Conservation (phyloP, 2,113 vertebrate species). For the Zosterops hypoxanthus region DNA sequence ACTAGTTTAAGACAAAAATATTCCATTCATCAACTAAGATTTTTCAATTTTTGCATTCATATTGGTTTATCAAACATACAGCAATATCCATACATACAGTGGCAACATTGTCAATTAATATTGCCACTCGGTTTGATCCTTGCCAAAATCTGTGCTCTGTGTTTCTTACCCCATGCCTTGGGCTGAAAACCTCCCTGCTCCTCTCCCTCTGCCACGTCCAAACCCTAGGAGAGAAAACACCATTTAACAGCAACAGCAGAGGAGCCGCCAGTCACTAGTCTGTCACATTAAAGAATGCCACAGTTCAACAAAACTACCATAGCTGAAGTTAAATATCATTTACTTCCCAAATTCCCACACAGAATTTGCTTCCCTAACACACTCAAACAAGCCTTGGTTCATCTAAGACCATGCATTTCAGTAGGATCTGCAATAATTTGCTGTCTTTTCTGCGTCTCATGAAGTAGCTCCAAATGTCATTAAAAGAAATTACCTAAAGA, state of each 20-base stretch:
- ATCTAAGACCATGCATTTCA: fast-evolving
- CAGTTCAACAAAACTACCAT: background rate
- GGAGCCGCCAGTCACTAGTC: background rate
- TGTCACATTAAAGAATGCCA: background rate
- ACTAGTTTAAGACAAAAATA: background rate
- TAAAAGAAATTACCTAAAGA: background rate
- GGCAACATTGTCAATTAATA: background rate
- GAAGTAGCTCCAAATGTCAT: background rate
- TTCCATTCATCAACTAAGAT: background rate
- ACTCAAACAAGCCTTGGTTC: background rate
- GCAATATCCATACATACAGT: background rate
- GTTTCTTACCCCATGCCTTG: slow-evolving; percentile 94
- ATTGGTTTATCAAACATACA: background rate
- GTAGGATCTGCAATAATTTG: background rate
- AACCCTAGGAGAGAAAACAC: slow-evolving; percentile 78
- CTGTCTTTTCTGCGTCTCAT: background rate
- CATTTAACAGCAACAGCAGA: slow-evolving; percentile 57
- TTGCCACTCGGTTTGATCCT: background rate
- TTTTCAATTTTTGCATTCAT: background rate
- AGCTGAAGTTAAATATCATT: background rate
- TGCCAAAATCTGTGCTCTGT: slow-evolving; percentile 3
- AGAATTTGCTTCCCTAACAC: background rate
- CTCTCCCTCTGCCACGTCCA: slow-evolving; percentile 89
- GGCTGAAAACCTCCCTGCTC: slow-evolving; percentile 87
- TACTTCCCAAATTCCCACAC: background rate